phyloP scores from a whole-genome alignment of 2,888 invertebrate species.

The Sinhomidia bicolor region DNA sequence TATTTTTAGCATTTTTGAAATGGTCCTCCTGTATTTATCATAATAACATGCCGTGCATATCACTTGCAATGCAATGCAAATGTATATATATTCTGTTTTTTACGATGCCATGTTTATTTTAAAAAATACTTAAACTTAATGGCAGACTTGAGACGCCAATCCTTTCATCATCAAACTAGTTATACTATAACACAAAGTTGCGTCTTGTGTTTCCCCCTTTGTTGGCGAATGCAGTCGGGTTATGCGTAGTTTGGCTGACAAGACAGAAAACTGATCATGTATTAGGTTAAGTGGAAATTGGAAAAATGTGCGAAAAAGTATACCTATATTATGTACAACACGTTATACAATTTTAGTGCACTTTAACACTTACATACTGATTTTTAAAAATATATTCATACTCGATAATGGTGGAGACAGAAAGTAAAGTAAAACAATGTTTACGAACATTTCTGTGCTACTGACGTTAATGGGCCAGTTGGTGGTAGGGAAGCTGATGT shows the following conservation, averaged over 20 bases:
- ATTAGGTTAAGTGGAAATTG: conserved; percentile 24
- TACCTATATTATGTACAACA: background rate
- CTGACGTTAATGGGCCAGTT: conserved; percentile 45
- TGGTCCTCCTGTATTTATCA: conserved; percentile 9
- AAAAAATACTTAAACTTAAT: background rate
- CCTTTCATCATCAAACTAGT: background rate
- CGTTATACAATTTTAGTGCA: too few species aligned
- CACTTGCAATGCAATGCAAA: background rate
- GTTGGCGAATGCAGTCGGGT: background rate
- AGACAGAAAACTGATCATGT: background rate
- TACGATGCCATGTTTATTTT: background rate
- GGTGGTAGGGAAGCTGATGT: conserved; percentile 29
- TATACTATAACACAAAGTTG: background rate
- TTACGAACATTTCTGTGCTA: conserved; percentile 56
- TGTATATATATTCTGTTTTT: background rate
- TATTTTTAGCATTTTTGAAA: background rate
- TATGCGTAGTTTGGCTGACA: background rate
- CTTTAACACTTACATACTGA: background rate
- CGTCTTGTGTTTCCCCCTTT: background rate
- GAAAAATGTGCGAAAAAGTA: conserved; percentile 24
- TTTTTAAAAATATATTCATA: background rate
- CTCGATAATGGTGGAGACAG: conserved; percentile 1
- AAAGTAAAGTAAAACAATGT: conserved; percentile 44
- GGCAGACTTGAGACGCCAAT: conserved; percentile 41
- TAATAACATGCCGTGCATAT: background rate